Evolutionary conservation across 2,888 invertebrate species (phyloP).

Genomic region (Spilarctia lutea): DNA sequence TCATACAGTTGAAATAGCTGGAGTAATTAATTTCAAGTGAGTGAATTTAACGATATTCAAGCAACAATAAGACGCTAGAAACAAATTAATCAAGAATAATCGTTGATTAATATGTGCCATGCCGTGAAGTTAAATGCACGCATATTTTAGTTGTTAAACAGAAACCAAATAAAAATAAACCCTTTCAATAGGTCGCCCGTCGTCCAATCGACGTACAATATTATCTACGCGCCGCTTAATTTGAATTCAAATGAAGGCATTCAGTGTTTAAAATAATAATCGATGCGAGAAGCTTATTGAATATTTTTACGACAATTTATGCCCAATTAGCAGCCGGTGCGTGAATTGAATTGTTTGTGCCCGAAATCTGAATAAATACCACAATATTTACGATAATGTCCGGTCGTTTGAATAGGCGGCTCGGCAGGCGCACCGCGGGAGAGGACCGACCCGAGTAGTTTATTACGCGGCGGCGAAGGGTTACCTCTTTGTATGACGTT

Average conservation of each 20-base stretch:
- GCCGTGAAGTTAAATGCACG: slow-evolving; percentile 48
- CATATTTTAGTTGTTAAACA: slow-evolving; percentile 44
- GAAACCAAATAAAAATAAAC: slow-evolving; percentile 62
- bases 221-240: slow-evolving; percentile 77
- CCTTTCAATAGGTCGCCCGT: slow-evolving; percentile 63
- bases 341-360: slow-evolving; percentile 86
- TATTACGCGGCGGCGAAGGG: slow-evolving; percentile 82
- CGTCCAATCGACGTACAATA: slow-evolving; percentile 71
- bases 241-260: slow-evolving; percentile 80
- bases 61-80: slow-evolving; percentile 58
- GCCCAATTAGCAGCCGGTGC: slow-evolving; percentile 83
- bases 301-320: slow-evolving; percentile 84
- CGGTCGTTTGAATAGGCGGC: slow-evolving; percentile 77
- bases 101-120: slow-evolving; percentile 56
- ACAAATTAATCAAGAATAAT: slow-evolving; percentile 64
- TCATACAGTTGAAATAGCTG: slow-evolving; percentile 57
- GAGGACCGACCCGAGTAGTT: slow-evolving; percentile 63
- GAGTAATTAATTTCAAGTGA: slow-evolving; percentile 63
- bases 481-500: slow-evolving; percentile 81
- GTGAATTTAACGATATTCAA: slow-evolving; percentile 59
- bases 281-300: slow-evolving; percentile 82
- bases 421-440: slow-evolving; percentile 73
- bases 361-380: slow-evolving; percentile 84
- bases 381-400: slow-evolving; percentile 86
- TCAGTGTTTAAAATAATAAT: slow-evolving; percentile 78